Evolutionary conservation across 2,113 vertebrate species (phyloP), one percentile per base, ranked within the genome.

Genomic region (Microtus pennsylvanicus): DNA sequence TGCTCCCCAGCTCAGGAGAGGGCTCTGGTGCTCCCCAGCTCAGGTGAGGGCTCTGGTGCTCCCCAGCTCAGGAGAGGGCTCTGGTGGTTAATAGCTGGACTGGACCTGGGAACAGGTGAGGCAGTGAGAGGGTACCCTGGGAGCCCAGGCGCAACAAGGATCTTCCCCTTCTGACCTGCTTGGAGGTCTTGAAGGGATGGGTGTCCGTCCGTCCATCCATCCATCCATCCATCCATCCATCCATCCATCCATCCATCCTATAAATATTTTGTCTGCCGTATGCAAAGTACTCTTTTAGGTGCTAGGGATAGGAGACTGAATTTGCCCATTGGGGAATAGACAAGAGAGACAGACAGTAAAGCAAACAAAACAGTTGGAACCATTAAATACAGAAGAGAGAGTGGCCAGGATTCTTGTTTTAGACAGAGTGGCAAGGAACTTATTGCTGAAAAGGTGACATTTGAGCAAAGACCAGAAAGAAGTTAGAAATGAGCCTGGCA

Each of bases 401-500:
- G 81, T n/a, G 22, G 55, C 55, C 55, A 63, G 22, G 22, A 24
- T 42, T 93, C 17, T 78, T 45, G 47, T 91, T 94, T 96, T 76
- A 85, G 87, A 69, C 85, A 94, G 28, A 47, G 7, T 77, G 19
- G 33, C 24, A 67, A 52, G 33, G 70, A 90, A 69, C 14, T 6
- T 90, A 24, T 86, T 38, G 67, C 45, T 90, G 65, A 91, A 92
- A 78, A 89, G 50, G 9, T 83, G 58, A 22, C 86, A 76, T 96
- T 69, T 81, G 72, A 94, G 52, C 74, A 93, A 89, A 96, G 55
- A 92, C 26, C 75, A 45, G 21, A 87, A 91, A 70, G 76, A 86
- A 76, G 55, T 90, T 88, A 76, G 86, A 35, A 24, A 33, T 61
- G n/a, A 87, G 74, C 38, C 17, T 69, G 55, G 55, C 12, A 1